phyloP scores from a whole-genome alignment of 2,113 vertebrate species.

The Hymenochirus boettgeri region DNA sequence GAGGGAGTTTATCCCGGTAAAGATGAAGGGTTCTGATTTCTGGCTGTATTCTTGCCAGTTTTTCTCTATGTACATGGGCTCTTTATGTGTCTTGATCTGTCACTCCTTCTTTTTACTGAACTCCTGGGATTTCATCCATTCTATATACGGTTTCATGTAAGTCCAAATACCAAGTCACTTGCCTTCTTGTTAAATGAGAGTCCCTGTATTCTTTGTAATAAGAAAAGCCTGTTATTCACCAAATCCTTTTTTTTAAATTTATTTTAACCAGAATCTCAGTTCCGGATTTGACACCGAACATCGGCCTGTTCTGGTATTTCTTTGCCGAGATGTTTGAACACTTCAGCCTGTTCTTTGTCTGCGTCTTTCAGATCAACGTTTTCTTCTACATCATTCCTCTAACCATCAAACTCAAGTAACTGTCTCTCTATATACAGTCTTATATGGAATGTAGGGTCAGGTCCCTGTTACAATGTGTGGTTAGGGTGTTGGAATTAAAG shows the following conservation, averaged over 20 bases:
- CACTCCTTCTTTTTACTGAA: slow-evolving; percentile 95
- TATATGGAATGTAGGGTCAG: no score
- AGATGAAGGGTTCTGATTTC: slow-evolving; percentile 73
- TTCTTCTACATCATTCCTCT: slow-evolving; percentile 97
- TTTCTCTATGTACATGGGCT: slow-evolving; percentile 80
- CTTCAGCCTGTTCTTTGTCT: slow-evolving; percentile 95
- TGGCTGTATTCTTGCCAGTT: slow-evolving; percentile 85
- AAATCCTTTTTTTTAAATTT: slow-evolving; percentile 39
- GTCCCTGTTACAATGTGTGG: no score
- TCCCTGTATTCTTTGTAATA: no score
- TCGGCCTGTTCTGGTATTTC: slow-evolving; percentile 99
- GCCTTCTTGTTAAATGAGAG: no score
- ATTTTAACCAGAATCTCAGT: slow-evolving; percentile 81
- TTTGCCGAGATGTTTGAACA: slow-evolving; percentile 99
- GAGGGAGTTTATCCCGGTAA: slow-evolving; percentile 86
- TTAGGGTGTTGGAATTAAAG: no score
- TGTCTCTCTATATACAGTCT: no score
- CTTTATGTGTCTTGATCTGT: slow-evolving; percentile 77
- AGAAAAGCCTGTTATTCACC: no score
- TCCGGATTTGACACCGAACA: slow-evolving; percentile 94
- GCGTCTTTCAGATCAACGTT: slow-evolving; percentile 96
- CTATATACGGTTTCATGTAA: slow-evolving; percentile 97
- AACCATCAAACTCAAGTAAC: slow-evolving; percentile 93
- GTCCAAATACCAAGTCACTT: no score
- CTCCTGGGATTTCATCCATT: slow-evolving; percentile 92